These are phyloP conservation scores for Pandemis cinnamomeana DNA, from an alignment of 2,888 invertebrate genomes.

Conservation along the genomic window DNA sequence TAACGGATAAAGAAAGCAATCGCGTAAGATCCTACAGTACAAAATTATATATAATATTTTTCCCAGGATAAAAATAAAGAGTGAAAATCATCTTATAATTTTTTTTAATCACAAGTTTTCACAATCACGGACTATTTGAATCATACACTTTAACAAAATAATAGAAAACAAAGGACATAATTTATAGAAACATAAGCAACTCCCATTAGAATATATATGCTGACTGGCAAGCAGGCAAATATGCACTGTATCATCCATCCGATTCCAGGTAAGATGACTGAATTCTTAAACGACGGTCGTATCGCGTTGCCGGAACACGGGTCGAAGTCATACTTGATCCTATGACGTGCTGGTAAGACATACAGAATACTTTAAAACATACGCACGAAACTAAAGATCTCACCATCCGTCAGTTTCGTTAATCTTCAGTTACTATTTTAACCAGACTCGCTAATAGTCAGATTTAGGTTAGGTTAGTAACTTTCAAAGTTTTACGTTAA, in stretches of 20 bases:
- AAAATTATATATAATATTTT: too few species aligned
- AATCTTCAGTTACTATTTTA: too few species aligned
- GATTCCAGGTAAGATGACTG: background rate
- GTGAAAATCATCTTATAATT: background rate
- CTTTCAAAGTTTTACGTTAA: too few species aligned
- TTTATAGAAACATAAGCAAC: background rate
- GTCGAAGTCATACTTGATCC: background rate
- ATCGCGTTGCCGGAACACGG: background rate
- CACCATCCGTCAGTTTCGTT: too few species aligned
- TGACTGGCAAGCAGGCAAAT: background rate
- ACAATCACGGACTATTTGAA: background rate
- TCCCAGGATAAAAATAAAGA: too few species aligned
- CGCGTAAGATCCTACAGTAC: too few species aligned
- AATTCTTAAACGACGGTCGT: background rate
- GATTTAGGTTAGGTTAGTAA: too few species aligned
- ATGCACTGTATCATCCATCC: background rate
- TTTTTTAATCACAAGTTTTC: conserved; percentile 1
- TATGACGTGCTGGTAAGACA: background rate
- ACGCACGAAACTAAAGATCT: too few species aligned
- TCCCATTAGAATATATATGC: background rate
- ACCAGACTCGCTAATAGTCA: too few species aligned
- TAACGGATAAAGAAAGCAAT: too few species aligned
- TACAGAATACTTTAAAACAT: too few species aligned
- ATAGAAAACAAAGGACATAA: background rate
- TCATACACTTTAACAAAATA: background rate